phyloP scores from a whole-genome alignment of 2,888 invertebrate genomes.

The Dorcus hopei region DNA sequence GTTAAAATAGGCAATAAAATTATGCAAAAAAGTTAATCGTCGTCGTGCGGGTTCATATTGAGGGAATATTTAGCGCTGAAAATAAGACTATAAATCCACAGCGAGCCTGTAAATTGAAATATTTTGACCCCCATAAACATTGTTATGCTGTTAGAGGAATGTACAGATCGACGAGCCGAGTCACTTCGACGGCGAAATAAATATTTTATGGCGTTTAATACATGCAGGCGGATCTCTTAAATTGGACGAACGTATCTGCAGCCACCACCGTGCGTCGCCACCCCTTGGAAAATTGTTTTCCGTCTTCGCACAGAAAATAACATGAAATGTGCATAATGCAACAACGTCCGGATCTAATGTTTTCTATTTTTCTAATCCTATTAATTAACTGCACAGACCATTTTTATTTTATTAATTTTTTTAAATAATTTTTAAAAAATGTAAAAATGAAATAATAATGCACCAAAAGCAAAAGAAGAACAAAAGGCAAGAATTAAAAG shows the following conservation, averaged over 20 bases:
- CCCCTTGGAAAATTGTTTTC: too few species aligned
- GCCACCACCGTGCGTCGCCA: too few species aligned
- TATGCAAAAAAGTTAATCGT: slow-evolving; percentile 44
- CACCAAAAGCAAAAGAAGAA: too few species aligned
- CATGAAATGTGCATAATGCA: too few species aligned
- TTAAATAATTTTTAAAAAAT: too few species aligned
- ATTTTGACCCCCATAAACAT: slow-evolving; percentile 49
- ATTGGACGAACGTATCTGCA: neutral
- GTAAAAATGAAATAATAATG: too few species aligned
- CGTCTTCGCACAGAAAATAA: too few species aligned
- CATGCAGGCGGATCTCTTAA: slow-evolving; percentile 1
- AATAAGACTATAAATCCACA: slow-evolving; percentile 48
- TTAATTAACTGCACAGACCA: too few species aligned
- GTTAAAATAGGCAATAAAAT: slow-evolving; percentile 47
- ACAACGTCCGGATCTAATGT: too few species aligned
- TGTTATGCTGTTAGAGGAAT: slow-evolving; percentile 28
- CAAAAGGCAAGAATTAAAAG: too few species aligned
- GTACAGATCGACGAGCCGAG: slow-evolving; percentile 1
- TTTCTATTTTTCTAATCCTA: too few species aligned
- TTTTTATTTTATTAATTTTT: too few species aligned
- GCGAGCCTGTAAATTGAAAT: slow-evolving; percentile 47
- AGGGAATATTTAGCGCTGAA: slow-evolving; percentile 45
- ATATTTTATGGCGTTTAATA: slow-evolving; percentile 13
- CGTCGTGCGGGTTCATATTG: slow-evolving; percentile 40
- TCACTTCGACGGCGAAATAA: slow-evolving; percentile 13